Conservation (phyloP, 2,888 invertebrate species). For the Cosmia pyralina region DNA sequence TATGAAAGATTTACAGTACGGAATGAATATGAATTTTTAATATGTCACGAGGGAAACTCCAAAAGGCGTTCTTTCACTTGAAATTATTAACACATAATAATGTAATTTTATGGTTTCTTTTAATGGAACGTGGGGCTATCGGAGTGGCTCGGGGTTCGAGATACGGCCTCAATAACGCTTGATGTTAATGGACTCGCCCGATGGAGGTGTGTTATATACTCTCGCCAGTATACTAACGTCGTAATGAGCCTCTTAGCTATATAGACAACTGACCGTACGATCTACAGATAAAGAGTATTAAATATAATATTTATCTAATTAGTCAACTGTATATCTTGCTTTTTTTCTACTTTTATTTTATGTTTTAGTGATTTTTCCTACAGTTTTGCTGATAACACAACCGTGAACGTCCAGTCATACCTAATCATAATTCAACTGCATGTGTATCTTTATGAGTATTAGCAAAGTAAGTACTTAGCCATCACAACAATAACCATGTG, state of each 20-base stretch:
- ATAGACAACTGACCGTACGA: constrained; percentile 49
- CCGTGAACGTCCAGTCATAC: constrained; percentile 34
- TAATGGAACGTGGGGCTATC: constrained; percentile 88
- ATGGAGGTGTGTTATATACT: constrained; percentile 73
- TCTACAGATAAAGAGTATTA: constrained; percentile 57
- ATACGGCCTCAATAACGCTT: constrained; percentile 85
- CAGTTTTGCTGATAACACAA: constrained; percentile 32
- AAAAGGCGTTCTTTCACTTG: constrained; percentile 82
- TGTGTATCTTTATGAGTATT: constrained; percentile 19
- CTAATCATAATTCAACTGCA: constrained; percentile 13
- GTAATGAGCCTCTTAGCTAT: constrained; percentile 54
- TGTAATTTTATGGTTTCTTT: constrained; percentile 89
- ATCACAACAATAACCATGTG: constrained; percentile 17
- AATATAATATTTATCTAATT: constrained; percentile 62
- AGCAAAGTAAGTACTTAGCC: background rate
- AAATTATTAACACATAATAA: constrained; percentile 90
- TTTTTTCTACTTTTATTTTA: constrained; percentile 35
- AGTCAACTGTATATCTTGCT: constrained; percentile 35
- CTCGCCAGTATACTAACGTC: constrained; percentile 47
- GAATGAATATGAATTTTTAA: constrained; percentile 80
- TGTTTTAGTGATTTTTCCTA: constrained; percentile 25
- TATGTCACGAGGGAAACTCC: constrained; percentile 76
- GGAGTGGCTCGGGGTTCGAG: constrained; percentile 80
- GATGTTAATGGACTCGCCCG: constrained; percentile 84
- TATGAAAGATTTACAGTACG: constrained; percentile 73